Conservation (phyloP, 1,140 invertebrate species). For the Drosophila kohkoa region DNA sequence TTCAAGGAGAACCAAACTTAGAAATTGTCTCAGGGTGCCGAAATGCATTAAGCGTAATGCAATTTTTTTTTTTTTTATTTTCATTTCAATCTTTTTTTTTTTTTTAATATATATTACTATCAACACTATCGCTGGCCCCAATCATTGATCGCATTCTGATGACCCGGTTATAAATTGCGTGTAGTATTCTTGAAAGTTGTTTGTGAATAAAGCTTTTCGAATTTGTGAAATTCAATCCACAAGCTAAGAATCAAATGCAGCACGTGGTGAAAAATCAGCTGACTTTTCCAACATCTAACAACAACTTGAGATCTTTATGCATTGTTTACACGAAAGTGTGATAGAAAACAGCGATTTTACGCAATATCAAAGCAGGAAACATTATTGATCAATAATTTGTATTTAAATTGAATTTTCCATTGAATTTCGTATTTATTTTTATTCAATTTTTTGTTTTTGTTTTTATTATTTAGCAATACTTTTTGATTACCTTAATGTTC, state of each 20-base stretch:
- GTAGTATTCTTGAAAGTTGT: not conserved
- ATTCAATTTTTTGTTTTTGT: too few relatives aligned
- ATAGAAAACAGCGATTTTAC: not conserved
- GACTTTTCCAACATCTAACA: not conserved
- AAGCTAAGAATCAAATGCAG: not conserved
- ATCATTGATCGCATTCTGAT: slow-evolving; percentile 43
- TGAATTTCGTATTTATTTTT: too few relatives aligned
- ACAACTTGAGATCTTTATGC: not conserved
- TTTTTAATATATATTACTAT: slow-evolving; percentile 7
- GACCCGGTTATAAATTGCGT: slow-evolving; percentile 42
- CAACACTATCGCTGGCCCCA: slow-evolving; percentile 41
- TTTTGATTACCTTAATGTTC: too few relatives aligned
- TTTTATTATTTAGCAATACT: too few relatives aligned
- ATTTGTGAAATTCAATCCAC: not conserved
- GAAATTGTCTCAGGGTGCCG: not conserved
- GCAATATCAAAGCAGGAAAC: not conserved
- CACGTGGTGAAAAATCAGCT: not conserved
- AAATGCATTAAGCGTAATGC: slow-evolving; percentile 31
- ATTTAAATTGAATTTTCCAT: too few relatives aligned
- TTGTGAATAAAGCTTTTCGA: too few relatives aligned
- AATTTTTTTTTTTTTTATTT: slow-evolving; percentile 3
- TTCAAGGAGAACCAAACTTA: slow-evolving; percentile 9
- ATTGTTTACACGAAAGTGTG: slow-evolving; percentile 4
- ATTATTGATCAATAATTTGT: not conserved
- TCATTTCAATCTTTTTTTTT: too few relatives aligned